phyloP scores from a whole-genome alignment of 2,113 vertebrate species.

The Ammodytes marinus region DNA sequence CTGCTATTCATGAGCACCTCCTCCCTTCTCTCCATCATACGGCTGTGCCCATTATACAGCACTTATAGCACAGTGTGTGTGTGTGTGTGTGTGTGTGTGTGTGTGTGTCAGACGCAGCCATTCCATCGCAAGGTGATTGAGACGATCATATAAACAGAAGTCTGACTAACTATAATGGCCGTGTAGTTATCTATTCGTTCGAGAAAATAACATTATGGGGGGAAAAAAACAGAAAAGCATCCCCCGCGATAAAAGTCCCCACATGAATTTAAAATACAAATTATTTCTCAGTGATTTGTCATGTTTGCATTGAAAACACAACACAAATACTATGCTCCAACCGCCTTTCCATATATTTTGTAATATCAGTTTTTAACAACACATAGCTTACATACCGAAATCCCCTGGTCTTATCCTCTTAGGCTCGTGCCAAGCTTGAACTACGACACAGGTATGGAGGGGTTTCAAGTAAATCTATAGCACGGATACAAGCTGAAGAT shows the following conservation, averaged over 20 bases:
- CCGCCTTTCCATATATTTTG: background rate
- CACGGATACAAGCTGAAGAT: constrained; percentile 45
- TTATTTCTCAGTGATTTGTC: background rate
- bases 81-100: constrained; percentile 33
- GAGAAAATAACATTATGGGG: background rate
- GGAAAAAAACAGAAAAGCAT: background rate
- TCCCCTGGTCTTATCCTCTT: background rate
- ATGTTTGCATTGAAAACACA: background rate
- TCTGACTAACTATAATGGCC: constrained; percentile 46
- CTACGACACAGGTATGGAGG: background rate
- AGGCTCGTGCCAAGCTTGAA: constrained; percentile 56
- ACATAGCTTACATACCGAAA: background rate
- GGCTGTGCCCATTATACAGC: constrained; percentile 58
- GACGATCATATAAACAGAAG: constrained; percentile 42
- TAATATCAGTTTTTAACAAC: background rate
- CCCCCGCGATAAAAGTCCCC: background rate
- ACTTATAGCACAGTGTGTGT: constrained; percentile 49
- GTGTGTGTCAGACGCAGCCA: constrained; percentile 44
- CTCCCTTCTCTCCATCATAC: constrained; percentile 66
- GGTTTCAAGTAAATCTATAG: constrained; percentile 48
- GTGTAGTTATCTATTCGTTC: constrained; percentile 41
- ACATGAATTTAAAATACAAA: background rate
- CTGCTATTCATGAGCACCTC: constrained; percentile 65
- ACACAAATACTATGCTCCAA: background rate
- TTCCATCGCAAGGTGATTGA: constrained; percentile 30